Evolutionary conservation across 2,888 invertebrate genomes (phyloP).

Genomic region (Panzeria rudis): DNA sequence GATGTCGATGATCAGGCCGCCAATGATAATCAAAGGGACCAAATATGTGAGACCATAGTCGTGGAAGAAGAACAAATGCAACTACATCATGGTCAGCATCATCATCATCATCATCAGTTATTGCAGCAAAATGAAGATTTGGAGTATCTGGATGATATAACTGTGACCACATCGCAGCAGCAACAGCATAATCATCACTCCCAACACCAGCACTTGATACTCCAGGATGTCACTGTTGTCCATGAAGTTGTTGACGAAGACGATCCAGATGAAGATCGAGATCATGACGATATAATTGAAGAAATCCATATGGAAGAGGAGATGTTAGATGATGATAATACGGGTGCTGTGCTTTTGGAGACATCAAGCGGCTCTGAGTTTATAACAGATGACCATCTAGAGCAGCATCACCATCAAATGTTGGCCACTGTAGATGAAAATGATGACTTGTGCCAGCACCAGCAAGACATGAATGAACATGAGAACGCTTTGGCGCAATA

Average conservation of each 20-base stretch:
- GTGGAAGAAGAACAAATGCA: constrained; percentile 79
- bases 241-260: constrained; percentile 76
- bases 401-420: constrained; percentile 73
- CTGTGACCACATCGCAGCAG: constrained; percentile 76
- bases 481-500: constrained; percentile 77
- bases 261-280: constrained; percentile 76
- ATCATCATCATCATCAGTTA: constrained; percentile 58
- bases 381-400: constrained; percentile 77
- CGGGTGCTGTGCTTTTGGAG: constrained; percentile 72
- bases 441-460: constrained; percentile 70
- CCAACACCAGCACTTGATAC: constrained; percentile 73
- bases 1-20: constrained; percentile 77
- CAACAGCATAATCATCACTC: constrained; percentile 70
- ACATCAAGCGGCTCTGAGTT: constrained; percentile 74
- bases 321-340: constrained; percentile 78
- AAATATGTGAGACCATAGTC: constrained; percentile 80
- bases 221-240: constrained; percentile 72
- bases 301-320: constrained; percentile 80
- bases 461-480: constrained; percentile 75
- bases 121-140: constrained; percentile 76
- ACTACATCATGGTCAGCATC: constrained; percentile 64
- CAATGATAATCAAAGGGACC: constrained; percentile 73
- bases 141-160: constrained; percentile 81
- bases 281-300: constrained; percentile 80
- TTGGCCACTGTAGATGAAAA: constrained; percentile 74